Evolutionary conservation across 2,113 vertebrate species (phyloP).

Genomic region (Podarcis raffonei): DNA sequence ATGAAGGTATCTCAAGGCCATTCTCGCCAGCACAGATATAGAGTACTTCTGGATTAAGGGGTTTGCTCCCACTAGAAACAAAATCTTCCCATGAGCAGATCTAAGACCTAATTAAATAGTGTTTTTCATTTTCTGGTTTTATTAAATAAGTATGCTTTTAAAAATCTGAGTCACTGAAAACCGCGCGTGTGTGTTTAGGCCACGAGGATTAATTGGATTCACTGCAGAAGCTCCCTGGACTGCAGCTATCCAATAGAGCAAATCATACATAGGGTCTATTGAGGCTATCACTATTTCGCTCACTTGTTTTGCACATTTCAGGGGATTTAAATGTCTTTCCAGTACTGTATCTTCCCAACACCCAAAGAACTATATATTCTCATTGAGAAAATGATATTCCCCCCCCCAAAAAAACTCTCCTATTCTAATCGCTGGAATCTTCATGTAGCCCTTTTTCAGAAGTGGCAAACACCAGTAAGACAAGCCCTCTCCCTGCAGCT

Average conservation of each 20-base stretch:
- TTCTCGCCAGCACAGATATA: conserved; percentile 55
- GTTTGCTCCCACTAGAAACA: not conserved
- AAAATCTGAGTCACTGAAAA: conserved; percentile 68
- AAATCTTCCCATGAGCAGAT: conserved; percentile 61
- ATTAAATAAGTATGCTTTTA: conserved; percentile 66
- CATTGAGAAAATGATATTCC: conserved; percentile 13
- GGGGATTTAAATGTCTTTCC: not conserved
- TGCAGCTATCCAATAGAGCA: conserved; percentile 51
- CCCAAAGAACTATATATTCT: not conserved
- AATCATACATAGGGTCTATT: conserved; percentile 54
- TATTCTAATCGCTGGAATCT: not conserved
- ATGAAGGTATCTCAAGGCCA: conserved; percentile 34
- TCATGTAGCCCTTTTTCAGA: not conserved
- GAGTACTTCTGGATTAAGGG: conserved; percentile 42
- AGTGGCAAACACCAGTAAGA: not conserved
- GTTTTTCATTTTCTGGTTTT: conserved; percentile 66
- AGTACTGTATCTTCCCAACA: not conserved
- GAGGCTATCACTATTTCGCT: not conserved
- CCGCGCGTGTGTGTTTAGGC: conserved; percentile 57
- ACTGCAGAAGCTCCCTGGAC: conserved; percentile 54
- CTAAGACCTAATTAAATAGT: conserved; percentile 74
- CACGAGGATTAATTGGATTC: conserved; percentile 72
- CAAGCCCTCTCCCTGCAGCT: not conserved
- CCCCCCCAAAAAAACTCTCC: not conserved
- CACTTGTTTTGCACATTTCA: not conserved